Evolutionary conservation across 1,140 invertebrate genomes (phyloP), one percentile per base, ranked within the genome.

Genomic region (Leptinotarsa texana): DNA sequence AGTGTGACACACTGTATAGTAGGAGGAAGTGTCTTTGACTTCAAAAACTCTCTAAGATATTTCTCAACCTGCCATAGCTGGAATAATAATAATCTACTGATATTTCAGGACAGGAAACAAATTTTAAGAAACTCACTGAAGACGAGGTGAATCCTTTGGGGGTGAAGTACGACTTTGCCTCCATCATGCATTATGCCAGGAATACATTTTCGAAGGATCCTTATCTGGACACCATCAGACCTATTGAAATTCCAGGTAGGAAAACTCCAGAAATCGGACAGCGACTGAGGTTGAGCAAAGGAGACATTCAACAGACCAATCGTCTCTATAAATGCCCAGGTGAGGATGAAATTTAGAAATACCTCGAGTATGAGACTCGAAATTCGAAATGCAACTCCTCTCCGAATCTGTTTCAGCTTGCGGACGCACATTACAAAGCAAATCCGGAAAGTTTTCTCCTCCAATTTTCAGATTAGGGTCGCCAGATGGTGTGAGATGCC

Each of bases 181-280:
- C 95, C 1, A 99, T 99, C 75, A 99, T 99, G 98, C 98, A 99
- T 83, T 99, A 99, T 85, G 97, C 98, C 0, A 89, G 96, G 51
- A 99, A 99, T 82, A 99, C 98, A 0, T 99, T 99, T 86, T 97
- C 97, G 0, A 96, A 95, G 85, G 95, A 95, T 27, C 97, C 95
- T 0, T 98, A 96, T 83, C 85, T 98, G 74, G 97, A 99, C 82
- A 99, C 97, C 0, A 99, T 99, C 74, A 86, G 97, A 74, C 97
- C 97, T 1, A 91, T 95, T 73, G 94, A 95, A 79, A 90, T 91
- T 62, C 90, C 91, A 63, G 92, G 92, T 8, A 91, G 91, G 77
- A 94, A 94, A 79, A 87, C 95, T 57, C 96, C 95, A 0, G 95
- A 98, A 87, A 98, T 98, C 62, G 98, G 98, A 0, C 98, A 99